Conservation (phyloP, 2,888 invertebrate genomes). For the Entomobrya multifasciata region DNA sequence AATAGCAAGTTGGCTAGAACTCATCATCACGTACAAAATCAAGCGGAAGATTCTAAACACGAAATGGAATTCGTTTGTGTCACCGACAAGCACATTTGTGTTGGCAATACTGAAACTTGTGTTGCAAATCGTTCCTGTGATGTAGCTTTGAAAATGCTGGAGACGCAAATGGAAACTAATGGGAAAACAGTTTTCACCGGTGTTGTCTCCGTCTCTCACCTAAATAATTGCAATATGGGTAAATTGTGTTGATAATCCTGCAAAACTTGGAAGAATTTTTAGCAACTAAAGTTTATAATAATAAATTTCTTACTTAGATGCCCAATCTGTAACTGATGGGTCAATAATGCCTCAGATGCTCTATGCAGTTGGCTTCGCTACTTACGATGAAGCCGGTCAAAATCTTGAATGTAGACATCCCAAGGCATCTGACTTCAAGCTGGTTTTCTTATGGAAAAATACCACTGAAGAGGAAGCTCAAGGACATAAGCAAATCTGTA, state of each 20-base stretch:
- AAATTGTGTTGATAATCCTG: background rate
- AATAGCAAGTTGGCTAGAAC: background rate
- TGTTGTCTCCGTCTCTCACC: slow-evolving; percentile 3
- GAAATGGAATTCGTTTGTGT: slow-evolving; percentile 23
- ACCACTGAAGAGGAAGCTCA: background rate
- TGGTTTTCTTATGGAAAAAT: slow-evolving; percentile 60
- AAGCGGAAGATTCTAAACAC: background rate
- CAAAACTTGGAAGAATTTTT: no score
- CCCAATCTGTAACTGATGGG: slow-evolving; percentile 7
- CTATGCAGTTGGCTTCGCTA: slow-evolving; percentile 55
- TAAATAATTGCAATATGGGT: slow-evolving; percentile 55
- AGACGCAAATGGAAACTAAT: background rate
- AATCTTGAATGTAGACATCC: slow-evolving; percentile 19
- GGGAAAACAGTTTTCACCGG: background rate
- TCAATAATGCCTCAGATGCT: slow-evolving; percentile 43
- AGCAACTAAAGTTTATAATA: no score
- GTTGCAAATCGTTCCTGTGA: slow-evolving; percentile 37
- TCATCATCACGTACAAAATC: background rate
- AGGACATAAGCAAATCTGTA: background rate
- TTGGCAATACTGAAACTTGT: slow-evolving; percentile 56
- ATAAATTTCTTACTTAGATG: slow-evolving; percentile 38
- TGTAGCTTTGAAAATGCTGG: slow-evolving; percentile 45
- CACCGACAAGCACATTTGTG: slow-evolving; percentile 30
- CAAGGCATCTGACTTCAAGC: slow-evolving; percentile 54
- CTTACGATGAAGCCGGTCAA: slow-evolving; percentile 35